These are phyloP conservation scores for Decapterus maruadsi DNA, from an alignment of 2,797 vertebrate species.

Conservation along the genomic window DNA sequence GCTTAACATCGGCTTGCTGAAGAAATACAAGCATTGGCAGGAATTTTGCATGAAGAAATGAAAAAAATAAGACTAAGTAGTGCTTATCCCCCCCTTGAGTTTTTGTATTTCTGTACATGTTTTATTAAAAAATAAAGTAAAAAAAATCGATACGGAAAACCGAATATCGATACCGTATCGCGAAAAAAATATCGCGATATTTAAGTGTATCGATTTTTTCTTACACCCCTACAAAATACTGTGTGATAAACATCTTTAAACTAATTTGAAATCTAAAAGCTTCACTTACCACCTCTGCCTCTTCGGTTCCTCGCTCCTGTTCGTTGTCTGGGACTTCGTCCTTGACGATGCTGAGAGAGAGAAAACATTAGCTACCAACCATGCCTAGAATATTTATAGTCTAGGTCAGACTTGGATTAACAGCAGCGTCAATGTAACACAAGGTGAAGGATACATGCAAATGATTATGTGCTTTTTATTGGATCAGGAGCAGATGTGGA, in stretches of 20 bases:
- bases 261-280: neutral
- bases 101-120: no score
- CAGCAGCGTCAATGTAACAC: neutral
- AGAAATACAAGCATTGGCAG: no score
- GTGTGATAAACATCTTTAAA: neutral
- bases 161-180: no score
- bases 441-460: conserved; percentile 46
- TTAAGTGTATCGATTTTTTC: no score
- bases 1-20: no score
- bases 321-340: conserved; percentile 93
- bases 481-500: conserved; percentile 39
- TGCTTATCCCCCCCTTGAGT: no score
- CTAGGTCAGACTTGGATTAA: neutral
- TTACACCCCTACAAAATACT: neutral
- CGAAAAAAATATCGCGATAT: no score
- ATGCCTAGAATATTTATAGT: neutral
- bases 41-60: no score
- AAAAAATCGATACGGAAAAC: no score
- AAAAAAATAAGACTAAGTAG: no score
- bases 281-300: conserved; percentile 85
- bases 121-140: no score
- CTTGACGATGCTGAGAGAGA: conserved; percentile 85
- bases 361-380: neutral
- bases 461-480: conserved; percentile 16
- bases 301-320: conserved; percentile 88